phyloP scores from a whole-genome alignment of 2,797 vertebrate species.

The Megaceryle alcyon region DNA sequence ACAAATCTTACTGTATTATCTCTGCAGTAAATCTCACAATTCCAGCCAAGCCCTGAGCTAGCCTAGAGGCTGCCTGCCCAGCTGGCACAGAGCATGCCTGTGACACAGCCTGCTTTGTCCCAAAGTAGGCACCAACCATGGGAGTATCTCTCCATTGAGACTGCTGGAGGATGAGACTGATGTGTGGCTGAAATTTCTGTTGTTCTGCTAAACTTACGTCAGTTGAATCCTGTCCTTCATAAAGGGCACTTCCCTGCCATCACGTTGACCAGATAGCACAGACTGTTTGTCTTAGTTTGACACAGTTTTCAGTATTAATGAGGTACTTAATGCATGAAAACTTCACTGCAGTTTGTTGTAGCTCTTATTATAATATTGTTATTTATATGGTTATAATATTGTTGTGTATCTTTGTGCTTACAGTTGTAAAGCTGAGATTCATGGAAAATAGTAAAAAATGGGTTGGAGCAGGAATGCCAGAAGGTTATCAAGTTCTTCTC shows the following conservation, averaged over 20 bases:
- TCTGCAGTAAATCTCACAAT: background rate
- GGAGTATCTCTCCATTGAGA: background rate
- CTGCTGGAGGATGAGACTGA: background rate
- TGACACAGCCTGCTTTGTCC: background rate
- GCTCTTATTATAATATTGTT: background rate
- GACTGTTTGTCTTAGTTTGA: background rate
- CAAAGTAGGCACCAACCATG: accelerated
- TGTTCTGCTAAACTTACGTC: background rate
- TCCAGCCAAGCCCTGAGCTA: background rate
- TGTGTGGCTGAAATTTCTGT: background rate
- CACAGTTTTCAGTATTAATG: background rate
- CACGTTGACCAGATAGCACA: background rate
- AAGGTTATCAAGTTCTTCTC: background rate
- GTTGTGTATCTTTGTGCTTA: background rate
- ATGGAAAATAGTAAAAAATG: background rate
- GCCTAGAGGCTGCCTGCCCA: background rate
- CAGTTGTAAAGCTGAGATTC: background rate
- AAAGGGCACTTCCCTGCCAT: background rate
- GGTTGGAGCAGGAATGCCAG: background rate
- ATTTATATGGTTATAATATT: background rate
- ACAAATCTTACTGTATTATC: background rate
- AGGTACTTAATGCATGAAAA: no score
- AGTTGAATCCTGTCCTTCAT: background rate
- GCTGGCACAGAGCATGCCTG: background rate
- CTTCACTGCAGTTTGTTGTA: background rate